Evolutionary conservation across 2,888 invertebrate species (phyloP).

Genomic region (Machimus atricapillus): DNA sequence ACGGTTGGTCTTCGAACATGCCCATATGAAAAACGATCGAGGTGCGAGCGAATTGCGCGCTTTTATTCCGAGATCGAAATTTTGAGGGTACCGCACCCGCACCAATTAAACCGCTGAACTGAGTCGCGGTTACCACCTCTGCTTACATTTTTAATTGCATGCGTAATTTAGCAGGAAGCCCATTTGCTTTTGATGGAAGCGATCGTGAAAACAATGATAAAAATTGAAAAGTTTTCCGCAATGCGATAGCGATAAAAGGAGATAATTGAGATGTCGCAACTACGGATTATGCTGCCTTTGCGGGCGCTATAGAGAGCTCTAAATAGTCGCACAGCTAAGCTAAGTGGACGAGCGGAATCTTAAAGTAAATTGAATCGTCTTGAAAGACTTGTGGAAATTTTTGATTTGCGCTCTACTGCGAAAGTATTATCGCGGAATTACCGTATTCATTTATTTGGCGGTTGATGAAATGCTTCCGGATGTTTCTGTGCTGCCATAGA

Average conservation of each 20-base stretch:
- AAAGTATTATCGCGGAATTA: background rate
- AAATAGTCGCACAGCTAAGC: background rate
- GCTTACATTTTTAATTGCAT: constrained; percentile 21
- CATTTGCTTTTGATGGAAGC: constrained; percentile 20
- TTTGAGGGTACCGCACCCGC: background rate
- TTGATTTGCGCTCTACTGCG: background rate
- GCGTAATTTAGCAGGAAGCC: constrained; percentile 16
- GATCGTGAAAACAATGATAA: constrained; percentile 22
- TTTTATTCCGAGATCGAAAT: background rate
- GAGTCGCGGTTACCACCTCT: background rate
- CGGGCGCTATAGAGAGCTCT: background rate
- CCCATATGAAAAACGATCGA: background rate
- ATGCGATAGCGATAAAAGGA: constrained; percentile 1
- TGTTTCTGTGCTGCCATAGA: background rate
- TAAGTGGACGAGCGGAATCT: background rate
- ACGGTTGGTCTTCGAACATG: background rate
- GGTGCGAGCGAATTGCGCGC: background rate
- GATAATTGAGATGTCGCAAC: background rate
- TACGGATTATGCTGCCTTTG: background rate
- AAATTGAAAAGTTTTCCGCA: background rate
- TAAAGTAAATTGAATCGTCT: background rate
- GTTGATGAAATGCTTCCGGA: background rate
- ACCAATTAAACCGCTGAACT: background rate
- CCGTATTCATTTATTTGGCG: background rate
- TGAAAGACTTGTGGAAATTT: background rate